phyloP scores from a whole-genome alignment of 2,113 vertebrate species.

The Thryonomys swinderianus region DNA sequence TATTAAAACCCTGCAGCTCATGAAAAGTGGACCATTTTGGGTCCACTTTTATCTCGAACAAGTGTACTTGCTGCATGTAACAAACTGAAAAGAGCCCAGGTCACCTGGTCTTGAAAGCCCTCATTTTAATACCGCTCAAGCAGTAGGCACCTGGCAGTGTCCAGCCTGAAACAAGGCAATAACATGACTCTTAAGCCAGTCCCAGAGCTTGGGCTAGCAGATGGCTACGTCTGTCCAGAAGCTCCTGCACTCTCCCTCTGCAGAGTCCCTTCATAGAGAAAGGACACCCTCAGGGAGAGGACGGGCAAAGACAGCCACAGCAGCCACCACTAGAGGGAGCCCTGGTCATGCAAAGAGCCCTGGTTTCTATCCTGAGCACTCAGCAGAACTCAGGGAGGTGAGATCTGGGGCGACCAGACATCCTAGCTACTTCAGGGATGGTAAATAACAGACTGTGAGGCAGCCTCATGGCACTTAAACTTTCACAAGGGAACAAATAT shows the following conservation, averaged over 20 bases:
- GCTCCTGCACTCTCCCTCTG: not conserved
- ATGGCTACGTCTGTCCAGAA: not conserved
- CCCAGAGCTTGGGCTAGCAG: not conserved
- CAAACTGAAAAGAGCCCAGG: not conserved
- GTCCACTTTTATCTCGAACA: not conserved
- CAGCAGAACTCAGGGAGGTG: not conserved
- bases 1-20: not conserved
- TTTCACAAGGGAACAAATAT: not conserved
- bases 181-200: not conserved
- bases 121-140: not conserved
- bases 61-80: not conserved
- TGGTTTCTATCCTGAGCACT: not conserved
- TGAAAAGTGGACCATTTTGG: not conserved
- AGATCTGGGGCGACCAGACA: too few relatives aligned
- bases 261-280: not conserved
- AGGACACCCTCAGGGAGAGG: not conserved
- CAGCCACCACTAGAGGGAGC: not conserved
- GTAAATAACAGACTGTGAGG: not conserved
- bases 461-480: too few relatives aligned
- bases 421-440: not conserved
- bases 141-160: not conserved
- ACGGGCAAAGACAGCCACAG: not conserved
- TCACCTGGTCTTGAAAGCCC: not conserved
- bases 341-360: too few relatives aligned
- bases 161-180: not conserved